A percentile compares a stretch with the other conserved stretches of the same genome.
These are phyloP conservation scores for Ornithoptera priamus DNA, from an alignment of 2,888 invertebrate species.

Conservation along the genomic window DNA sequence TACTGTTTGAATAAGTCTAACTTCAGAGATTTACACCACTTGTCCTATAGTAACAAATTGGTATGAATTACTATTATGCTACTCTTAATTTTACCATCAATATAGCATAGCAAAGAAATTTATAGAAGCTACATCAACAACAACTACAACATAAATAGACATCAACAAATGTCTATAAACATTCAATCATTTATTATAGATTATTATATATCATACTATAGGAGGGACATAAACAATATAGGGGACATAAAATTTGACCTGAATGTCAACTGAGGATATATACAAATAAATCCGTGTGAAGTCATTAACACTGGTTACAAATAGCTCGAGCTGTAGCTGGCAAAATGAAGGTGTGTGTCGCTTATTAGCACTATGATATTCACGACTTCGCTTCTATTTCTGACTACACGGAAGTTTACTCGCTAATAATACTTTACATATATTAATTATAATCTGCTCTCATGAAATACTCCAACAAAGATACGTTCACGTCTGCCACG, in stretches of 20 bases:
- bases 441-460: constrained; percentile 18
- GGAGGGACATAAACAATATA: too few species aligned
- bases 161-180: too few species aligned
- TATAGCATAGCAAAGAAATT: background rate
- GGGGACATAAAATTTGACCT: constrained; percentile 55
- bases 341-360: constrained; percentile 41
- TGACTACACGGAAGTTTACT: constrained; percentile 44
- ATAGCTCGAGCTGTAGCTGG: constrained; percentile 47
- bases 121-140: too few species aligned
- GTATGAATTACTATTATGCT: too few species aligned
- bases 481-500: constrained; percentile 5
- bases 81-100: too few species aligned
- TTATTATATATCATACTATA: too few species aligned
- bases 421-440: constrained; percentile 38
- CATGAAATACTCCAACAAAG: constrained; percentile 18
- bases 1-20: too few species aligned
- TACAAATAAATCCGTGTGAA: constrained; percentile 44
- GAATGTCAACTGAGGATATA: constrained; percentile 59
- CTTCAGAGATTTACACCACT: too few species aligned
- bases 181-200: too few species aligned
- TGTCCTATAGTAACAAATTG: too few species aligned
- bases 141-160: too few species aligned
- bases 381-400: constrained; percentile 44
- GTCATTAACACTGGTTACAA: constrained; percentile 68
- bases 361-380: constrained; percentile 38